A percentile compares a stretch with the other conserved stretches of the same genome.
phyloP scores from a whole-genome alignment of 2,797 vertebrate species.

The Chiloscyllium punctatum region DNA sequence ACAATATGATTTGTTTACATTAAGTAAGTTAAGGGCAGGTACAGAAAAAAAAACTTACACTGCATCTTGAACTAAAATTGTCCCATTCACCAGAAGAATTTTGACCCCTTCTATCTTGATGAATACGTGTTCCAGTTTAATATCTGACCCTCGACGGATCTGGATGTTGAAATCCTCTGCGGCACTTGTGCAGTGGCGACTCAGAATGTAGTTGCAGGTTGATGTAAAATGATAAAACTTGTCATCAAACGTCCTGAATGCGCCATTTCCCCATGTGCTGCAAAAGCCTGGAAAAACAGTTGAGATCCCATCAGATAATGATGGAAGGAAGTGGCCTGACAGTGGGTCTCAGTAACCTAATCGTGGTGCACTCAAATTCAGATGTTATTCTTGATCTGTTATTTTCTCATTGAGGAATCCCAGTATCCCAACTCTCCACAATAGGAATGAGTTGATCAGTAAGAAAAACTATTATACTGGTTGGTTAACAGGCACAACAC shows the following conservation, averaged over 20 bases:
- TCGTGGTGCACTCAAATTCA: neutral
- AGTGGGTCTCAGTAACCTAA: neutral
- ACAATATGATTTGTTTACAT: no score
- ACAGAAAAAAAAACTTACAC: neutral
- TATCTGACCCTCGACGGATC: neutral
- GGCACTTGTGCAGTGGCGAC: neutral
- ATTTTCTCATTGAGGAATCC: neutral
- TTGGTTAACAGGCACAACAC: no score
- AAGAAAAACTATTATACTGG: no score
- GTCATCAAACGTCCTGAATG: slow-evolving; percentile 23
- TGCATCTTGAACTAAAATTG: neutral
- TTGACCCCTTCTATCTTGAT: neutral
- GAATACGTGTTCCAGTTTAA: neutral
- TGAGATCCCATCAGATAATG: neutral
- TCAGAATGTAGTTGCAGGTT: slow-evolving; percentile 30
- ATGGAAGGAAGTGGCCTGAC: neutral
- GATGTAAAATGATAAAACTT: neutral
- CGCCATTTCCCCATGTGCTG: slow-evolving; percentile 15
- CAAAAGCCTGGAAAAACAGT: neutral
- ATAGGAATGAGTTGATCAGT: neutral
- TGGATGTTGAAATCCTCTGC: slow-evolving; percentile 19
- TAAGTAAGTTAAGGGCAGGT: no score
- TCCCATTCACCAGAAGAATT: neutral
- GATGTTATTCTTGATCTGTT: neutral
- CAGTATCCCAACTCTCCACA: neutral